These are phyloP conservation scores for Erannis defoliaria DNA, from an alignment of 2,888 invertebrate genomes.

Conservation along the genomic window DNA sequence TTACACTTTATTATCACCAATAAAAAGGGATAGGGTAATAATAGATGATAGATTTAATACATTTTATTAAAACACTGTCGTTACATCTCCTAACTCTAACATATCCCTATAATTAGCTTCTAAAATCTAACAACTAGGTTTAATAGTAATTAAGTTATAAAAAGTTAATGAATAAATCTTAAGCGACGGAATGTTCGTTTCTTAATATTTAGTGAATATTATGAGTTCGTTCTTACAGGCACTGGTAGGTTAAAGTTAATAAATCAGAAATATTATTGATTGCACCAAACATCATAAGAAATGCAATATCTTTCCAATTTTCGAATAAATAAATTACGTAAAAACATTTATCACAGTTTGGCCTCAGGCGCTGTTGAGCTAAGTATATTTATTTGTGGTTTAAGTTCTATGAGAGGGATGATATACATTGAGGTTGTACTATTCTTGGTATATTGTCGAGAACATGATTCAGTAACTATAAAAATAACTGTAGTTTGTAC, in stretches of 20 bases:
- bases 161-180: conserved; percentile 60
- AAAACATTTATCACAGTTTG: conserved; percentile 77
- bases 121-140: conserved; percentile 58
- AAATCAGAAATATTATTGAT: conserved; percentile 44
- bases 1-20: conserved; percentile 68
- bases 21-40: conserved; percentile 54
- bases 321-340: conserved; percentile 45
- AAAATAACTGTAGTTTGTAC: conserved; percentile 69
- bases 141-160: conserved; percentile 58
- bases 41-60: conserved; percentile 60
- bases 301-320: conserved; percentile 39
- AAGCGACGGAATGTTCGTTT: conserved; percentile 63
- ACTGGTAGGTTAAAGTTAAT: conserved; percentile 69
- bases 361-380: conserved; percentile 54
- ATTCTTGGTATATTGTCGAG: conserved; percentile 66
- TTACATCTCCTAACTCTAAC: conserved; percentile 49
- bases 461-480: conserved; percentile 67
- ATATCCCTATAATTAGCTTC: conserved; percentile 52
- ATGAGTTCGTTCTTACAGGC: conserved; percentile 78
- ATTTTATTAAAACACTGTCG: conserved; percentile 62
- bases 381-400: conserved; percentile 40
- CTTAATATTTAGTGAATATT: conserved; percentile 74
- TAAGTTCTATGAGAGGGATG: conserved; percentile 48
- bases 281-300: conserved; percentile 36
- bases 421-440: conserved; percentile 47